Evolutionary conservation across 2,113 vertebrate genomes (phyloP), one percentile per base, ranked within the genome.

Genomic region (Platycercus adscitus): DNA sequence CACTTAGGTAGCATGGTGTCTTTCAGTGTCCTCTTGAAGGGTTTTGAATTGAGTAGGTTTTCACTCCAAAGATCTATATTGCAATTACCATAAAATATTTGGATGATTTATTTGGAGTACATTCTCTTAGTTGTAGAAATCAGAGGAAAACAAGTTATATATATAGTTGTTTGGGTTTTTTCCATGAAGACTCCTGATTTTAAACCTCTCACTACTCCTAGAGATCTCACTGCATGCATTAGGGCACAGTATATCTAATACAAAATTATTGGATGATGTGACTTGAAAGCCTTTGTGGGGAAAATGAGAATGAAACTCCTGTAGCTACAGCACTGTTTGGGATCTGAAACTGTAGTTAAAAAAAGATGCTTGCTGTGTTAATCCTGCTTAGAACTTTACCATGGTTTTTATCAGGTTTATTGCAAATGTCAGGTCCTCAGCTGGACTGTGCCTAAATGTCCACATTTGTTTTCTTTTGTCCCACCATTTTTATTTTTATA

Each of bases 381-480:
- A 91, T 89, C 78, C 63, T 91, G 8, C 58, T 87, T 94, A 83
- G 0, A 7, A 41, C 33, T 87, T 95, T 44, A 44, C 61, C 24
- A 65, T 3, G 8, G 23, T 72, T 92, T 89, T 91, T 49, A 18
- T 41, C 58, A 53, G 25, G 41, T 53, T 53, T 89, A 4, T 49
- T 87, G 70, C n/a, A 91, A 91, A 88, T 91, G 78, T 85, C 66
- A 87, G 24, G 24, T 75, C 41, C 66, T 96, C 41, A 77, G 44
- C 56, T 94, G 58, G 41, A 52, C 25, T 71, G 60, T 77, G 41
- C 49, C 41, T 88, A 46, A 76, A 88, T 35, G 25, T 85, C 84
- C 70, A 35, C 21, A 17, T 91, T 72, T 85, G 13, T 56, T 87
- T 85, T 79, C 35, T 19, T 71, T 86, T 78, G 6, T 89, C 47